Percentiles rank a stretch among this genome's conserved stretches.
phyloP scores from a whole-genome alignment of 2,797 vertebrate genomes.

The Onychomys leucogaster region DNA sequence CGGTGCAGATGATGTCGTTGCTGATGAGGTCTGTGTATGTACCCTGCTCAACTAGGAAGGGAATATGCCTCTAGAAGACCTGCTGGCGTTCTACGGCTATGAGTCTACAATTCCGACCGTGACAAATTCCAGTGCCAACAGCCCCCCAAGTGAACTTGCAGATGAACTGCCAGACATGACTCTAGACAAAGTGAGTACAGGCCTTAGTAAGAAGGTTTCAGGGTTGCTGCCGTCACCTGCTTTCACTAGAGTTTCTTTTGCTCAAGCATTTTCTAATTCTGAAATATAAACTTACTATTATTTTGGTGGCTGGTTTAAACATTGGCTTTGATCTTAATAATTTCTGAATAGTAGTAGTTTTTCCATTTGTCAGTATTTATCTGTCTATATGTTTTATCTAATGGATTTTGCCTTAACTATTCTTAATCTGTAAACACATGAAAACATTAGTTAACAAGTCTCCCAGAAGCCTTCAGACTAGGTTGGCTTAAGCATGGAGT shows the following conservation, averaged over 20 bases:
- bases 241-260: not conserved
- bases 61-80: conserved; percentile 97
- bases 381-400: conserved; percentile 32
- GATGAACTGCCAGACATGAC: conserved; percentile 99
- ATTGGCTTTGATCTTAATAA: not conserved
- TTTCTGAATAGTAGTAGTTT: not conserved
- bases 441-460: not conserved
- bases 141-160: conserved; percentile 97
- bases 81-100: conserved; percentile 97
- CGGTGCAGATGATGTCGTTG: not conserved
- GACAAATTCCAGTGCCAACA: conserved; percentile 94
- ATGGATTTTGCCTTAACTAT: conserved; percentile 29
- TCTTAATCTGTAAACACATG: conserved; percentile 43
- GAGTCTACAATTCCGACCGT: conserved; percentile 92
- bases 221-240: not conserved
- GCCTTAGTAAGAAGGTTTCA: not conserved
- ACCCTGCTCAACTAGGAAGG: conserved; percentile 91
- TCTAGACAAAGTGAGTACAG: conserved; percentile 94
- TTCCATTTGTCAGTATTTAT: not conserved
- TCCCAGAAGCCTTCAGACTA: not conserved
- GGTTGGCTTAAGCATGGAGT: not conserved
- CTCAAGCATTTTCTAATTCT: not conserved
- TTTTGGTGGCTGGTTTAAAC: not conserved
- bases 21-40: conserved; percentile 77
- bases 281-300: not conserved